Base-by-base conservation (phyloP, 2,797 vertebrate genomes). In the Argyrosomus regius region DNA sequence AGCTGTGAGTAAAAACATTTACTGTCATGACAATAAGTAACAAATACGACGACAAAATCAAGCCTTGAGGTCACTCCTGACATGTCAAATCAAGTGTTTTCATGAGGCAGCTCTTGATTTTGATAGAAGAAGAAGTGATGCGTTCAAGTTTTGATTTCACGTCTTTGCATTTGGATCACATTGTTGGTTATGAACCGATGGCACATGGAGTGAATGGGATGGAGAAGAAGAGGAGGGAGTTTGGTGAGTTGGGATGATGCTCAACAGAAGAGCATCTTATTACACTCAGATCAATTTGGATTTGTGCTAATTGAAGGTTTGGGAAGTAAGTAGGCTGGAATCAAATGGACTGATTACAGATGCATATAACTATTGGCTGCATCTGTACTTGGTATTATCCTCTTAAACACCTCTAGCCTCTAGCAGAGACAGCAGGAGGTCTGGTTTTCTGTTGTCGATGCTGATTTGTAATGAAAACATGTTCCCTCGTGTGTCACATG, bases 161-260 rank as follows among this genome's bases (percentile, higher is more conserved):
- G 78, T 78, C 56, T 53, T 80, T 39, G 35, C 22, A 39, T 72
- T 88, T 72, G 39, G 16, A 77, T 67, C 77, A 87, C 75, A 78
- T 78, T 28, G 71, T 57, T 79, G 70, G 64, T 63, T 43, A 80
- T 87, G 87, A 92, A 83, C 90, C 90, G 76, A 93, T 90, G 90
- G 91, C 90, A 94, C 91, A 90, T 90, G 88, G 84, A 86, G 63
- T 31, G 81, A 79, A 84, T 84, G 86, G 56, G 73, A 77, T 86
- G 90, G 77, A 87, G 81, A 71, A 77, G 65, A 71, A 78, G 77
- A 90, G 83, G 79, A 83, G 66, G 64, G 57, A 56, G 53, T 70
- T 49, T 72, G 50, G 22, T 52, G 56, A 31, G 58, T 16, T 24
- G 11, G 43, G 73, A 57, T 22, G 67, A 48, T 39, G 65, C n/a